These are phyloP conservation scores for Caloenas nicobarica DNA, from an alignment of 2,113 vertebrate species.

Conservation along the genomic window DNA sequence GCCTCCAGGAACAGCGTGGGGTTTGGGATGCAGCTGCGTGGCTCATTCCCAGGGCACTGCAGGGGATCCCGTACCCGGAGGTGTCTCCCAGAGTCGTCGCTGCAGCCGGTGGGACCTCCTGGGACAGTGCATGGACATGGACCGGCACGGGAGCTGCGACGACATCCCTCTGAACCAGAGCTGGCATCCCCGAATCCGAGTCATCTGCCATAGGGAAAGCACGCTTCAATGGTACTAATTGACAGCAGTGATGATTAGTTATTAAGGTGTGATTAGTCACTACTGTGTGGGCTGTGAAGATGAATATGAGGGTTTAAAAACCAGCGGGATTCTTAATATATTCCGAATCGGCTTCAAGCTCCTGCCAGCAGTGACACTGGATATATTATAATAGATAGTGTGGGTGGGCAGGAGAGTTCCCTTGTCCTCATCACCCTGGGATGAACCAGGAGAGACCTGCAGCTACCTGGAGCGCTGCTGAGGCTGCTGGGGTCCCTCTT, in stretches of 20 bases:
- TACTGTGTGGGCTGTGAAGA: neutral
- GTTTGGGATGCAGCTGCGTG: neutral
- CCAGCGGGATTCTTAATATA: neutral
- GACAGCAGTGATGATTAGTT: neutral
- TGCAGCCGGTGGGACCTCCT: slow-evolving; percentile 17
- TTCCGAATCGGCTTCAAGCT: neutral
- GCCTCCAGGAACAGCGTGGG: neutral
- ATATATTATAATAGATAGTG: neutral
- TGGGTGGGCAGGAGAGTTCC: neutral
- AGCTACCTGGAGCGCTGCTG: neutral
- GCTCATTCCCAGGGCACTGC: neutral
- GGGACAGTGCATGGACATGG: neutral
- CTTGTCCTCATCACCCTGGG: neutral
- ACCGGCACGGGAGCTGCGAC: neutral
- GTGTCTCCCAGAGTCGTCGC: neutral
- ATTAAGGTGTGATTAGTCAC: neutral
- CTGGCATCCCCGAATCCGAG: rapidly evolving
- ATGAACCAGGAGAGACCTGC: neutral
- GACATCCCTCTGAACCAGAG: neutral
- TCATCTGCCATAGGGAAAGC: neutral
- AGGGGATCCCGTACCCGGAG: neutral
- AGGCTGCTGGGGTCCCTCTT: neutral
- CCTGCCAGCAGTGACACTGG: neutral
- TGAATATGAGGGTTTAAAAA: neutral
- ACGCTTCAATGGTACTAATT: neutral